These are phyloP conservation scores for Iguana delicatissima DNA, from an alignment of 2,797 vertebrate species.

Conservation along the genomic window DNA sequence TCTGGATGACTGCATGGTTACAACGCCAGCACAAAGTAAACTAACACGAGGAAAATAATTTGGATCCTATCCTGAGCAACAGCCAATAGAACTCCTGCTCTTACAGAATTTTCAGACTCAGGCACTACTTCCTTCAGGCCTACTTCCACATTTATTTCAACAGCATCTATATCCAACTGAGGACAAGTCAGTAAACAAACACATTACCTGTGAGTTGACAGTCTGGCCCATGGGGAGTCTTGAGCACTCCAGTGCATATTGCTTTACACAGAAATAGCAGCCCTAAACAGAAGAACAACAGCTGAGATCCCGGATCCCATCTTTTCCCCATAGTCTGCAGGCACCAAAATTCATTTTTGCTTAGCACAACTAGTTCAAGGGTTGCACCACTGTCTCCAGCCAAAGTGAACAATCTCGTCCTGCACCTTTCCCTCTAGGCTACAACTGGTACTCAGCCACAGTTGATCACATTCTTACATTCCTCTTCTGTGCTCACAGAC, in stretches of 20 bases:
- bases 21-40: background rate
- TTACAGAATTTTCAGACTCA: background rate
- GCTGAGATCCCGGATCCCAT: background rate
- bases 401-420: background rate
- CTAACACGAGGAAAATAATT: background rate
- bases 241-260: slow-evolving; percentile 96
- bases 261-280: slow-evolving; percentile 98
- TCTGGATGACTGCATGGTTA: background rate
- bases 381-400: background rate
- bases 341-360: background rate
- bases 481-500: background rate
- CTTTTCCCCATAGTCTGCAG: background rate
- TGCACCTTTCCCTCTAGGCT: background rate
- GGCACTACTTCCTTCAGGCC: background rate
- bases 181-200: background rate
- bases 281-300: slow-evolving; percentile 81
- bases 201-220: slow-evolving; percentile 96
- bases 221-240: slow-evolving; percentile 98
- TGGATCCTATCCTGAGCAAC: background rate
- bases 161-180: background rate
- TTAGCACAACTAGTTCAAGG: background rate
- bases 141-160: background rate
- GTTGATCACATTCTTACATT: background rate
- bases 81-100: background rate
- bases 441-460: background rate